Percentiles rank a stretch among this genome's conserved stretches.
These are phyloP conservation scores for Pavo muticus DNA, from an alignment of 2,113 vertebrate genomes.

Conservation along the genomic window DNA sequence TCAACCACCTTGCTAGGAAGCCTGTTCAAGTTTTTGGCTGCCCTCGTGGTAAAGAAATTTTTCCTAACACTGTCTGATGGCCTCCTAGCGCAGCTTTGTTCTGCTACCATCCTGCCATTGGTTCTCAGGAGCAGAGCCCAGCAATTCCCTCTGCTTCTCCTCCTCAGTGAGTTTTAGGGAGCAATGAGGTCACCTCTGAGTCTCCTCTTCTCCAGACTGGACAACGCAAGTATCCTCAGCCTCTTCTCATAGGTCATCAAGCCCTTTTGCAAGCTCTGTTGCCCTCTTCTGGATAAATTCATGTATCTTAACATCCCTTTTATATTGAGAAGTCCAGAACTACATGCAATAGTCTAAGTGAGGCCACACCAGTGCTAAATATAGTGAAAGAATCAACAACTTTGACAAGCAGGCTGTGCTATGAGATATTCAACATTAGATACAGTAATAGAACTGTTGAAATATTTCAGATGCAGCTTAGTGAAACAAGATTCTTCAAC, in stretches of 20 bases:
- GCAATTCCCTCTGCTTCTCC: background rate
- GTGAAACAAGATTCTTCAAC: background rate
- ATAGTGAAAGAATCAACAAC: background rate
- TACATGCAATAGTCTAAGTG: background rate
- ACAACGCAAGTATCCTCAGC: background rate
- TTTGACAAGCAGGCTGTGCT: background rate
- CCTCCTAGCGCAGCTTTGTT: background rate
- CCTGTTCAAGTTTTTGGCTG: background rate
- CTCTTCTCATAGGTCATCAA: background rate
- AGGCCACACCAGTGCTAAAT: background rate
- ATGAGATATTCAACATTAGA: background rate
- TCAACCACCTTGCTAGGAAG: background rate
- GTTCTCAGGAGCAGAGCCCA: background rate
- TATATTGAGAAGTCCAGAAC: background rate
- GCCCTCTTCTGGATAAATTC: background rate
- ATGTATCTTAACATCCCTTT: background rate
- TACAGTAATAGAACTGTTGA: background rate
- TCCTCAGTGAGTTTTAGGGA: background rate
- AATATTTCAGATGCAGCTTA: background rate
- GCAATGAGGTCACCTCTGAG: background rate
- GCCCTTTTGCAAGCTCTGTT: background rate
- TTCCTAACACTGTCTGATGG: background rate
- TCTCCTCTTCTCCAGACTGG: background rate
- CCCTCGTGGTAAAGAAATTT: background rate
- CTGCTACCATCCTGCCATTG: background rate